Evolutionary conservation across 2,113 vertebrate species (phyloP).

Genomic region (Pomatostomus ruficeps): DNA sequence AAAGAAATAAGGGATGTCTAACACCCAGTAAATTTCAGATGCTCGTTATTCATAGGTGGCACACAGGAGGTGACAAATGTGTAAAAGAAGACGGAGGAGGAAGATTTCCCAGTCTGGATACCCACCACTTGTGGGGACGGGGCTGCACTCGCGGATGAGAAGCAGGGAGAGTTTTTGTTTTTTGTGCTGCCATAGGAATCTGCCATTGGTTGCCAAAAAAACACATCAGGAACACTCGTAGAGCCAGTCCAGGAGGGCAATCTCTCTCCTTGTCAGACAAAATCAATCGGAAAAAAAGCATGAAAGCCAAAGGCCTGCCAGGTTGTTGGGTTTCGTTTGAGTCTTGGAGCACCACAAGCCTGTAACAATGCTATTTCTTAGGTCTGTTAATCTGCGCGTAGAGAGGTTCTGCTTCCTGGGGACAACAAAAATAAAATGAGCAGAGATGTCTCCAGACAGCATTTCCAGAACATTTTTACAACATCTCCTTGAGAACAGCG

Average conservation of each 20-base stretch:
- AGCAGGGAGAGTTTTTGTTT: constrained; percentile 12
- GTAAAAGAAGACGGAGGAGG: constrained; percentile 30
- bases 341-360: constrained; percentile 70
- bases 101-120: constrained; percentile 8
- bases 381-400: constrained; percentile 95
- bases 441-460: neutral
- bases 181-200: constrained; percentile 72
- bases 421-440: constrained; percentile 66
- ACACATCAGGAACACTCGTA: constrained; percentile 40
- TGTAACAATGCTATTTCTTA: constrained; percentile 83
- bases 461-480: constrained; percentile 8
- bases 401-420: constrained; percentile 89
- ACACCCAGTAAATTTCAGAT: neutral
- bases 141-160: constrained; percentile 1
- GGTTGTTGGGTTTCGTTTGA: constrained; percentile 62
- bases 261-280: constrained; percentile 65
- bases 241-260: constrained; percentile 59
- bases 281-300: constrained; percentile 60
- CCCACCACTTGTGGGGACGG: neutral
- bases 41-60: constrained; percentile 24
- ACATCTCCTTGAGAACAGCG: neutral
- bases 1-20: neutral
- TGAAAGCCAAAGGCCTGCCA: constrained; percentile 65
- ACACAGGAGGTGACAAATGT: neutral
- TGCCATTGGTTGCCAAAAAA: constrained; percentile 64